Conservation (phyloP, 1,140 invertebrate genomes). For the Oryctes rhinoceros region DNA sequence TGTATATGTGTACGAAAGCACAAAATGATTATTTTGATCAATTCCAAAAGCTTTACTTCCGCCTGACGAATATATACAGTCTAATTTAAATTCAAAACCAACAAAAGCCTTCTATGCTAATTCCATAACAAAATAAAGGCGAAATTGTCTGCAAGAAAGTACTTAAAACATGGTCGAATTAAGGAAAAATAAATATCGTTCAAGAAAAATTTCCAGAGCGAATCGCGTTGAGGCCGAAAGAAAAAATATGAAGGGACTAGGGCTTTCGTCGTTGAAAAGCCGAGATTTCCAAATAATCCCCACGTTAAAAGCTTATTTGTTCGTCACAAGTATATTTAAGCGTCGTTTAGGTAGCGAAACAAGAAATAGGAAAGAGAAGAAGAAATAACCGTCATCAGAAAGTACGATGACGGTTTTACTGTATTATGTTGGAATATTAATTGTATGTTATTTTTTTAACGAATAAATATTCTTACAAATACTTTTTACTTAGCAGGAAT, state of each 20-base stretch:
- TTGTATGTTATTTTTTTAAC: too few species aligned
- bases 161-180: background rate
- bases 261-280: background rate
- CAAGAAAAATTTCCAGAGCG: background rate
- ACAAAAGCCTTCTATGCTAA: background rate
- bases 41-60: background rate
- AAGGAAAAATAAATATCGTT: constrained; percentile 7
- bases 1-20: too few species aligned
- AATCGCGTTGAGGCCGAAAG: background rate
- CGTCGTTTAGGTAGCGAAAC: background rate
- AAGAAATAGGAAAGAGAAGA: background rate
- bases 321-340: background rate
- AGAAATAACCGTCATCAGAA: background rate
- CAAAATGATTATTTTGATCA: background rate
- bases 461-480: too few species aligned
- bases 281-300: background rate
- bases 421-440: too few species aligned
- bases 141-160: background rate
- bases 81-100: constrained; percentile 1
- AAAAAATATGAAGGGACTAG: background rate
- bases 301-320: background rate
- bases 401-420: too few species aligned
- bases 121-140: background rate
- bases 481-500: too few species aligned
- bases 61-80: background rate